Base-by-base conservation (phyloP, 2,888 invertebrate species). In the Crepidodera aurea region DNA sequence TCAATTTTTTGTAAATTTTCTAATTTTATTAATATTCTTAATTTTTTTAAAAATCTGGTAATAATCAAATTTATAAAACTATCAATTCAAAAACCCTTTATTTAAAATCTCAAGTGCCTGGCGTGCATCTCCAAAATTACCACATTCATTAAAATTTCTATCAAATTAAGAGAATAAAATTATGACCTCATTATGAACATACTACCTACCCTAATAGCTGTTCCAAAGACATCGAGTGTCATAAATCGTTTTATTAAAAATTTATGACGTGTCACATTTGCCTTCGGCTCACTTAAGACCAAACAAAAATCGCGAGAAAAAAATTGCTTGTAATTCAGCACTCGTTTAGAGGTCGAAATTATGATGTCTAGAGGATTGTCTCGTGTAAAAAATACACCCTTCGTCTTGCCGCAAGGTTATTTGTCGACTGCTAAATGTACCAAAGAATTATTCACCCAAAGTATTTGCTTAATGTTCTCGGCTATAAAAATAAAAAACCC, bases 391-490 rank as follows among this genome's bases (percentile, higher is more conserved):
- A 40, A 15, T 27, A 12, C 57, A 34, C 37, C 37, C 18, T 18
- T 6, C 12, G 13, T 32, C 46, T 29, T 22, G 27, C 34, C 62
- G 61, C 56, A 50, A 48, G 57, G 60, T 61, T 62, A 64, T 66
- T 66, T 62, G 64, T 56, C 42, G 53, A 39, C n/a, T 51, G 54
- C 53, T 59, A 62, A 66, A 66, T 66, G 66, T 66, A 62, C 59
- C 64, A 63, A 56, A 48, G 57, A 60, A 67, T 67, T 64, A 67
- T 64, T 67, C 55, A 60, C 55, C 37, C 48, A 37, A 53, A 62
- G 62, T 57, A 64, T 67, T 65, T 62, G 64, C 68, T 65, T 68
- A 66, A 68, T 66, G 66, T 62, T 32, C 55, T 46, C 62, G 29
- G 53, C 62, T 58, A 66, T 68, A 66, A 66, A 68, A 66, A 66